Percentiles rank a stretch among this genome's conserved stretches.
phyloP scores from a whole-genome alignment of 2,113 vertebrate genomes.

The Amphilophus citrinellus region DNA sequence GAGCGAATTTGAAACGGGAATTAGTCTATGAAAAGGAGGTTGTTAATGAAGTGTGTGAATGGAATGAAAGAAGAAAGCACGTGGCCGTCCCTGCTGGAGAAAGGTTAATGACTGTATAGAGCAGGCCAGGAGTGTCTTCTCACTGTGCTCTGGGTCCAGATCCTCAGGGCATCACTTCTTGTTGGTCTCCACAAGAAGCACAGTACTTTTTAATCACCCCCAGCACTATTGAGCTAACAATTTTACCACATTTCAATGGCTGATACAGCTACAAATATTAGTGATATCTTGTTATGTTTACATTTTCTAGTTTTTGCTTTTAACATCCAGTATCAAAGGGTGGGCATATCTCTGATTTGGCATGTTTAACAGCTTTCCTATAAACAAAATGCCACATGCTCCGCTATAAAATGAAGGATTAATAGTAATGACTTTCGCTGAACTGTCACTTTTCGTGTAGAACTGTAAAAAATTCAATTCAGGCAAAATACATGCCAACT shows the following conservation, averaged over 20 bases:
- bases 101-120: slow-evolving; percentile 80
- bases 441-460: background rate
- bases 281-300: background rate
- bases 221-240: background rate
- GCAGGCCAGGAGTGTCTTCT: slow-evolving; percentile 65
- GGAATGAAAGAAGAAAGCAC: slow-evolving; percentile 69
- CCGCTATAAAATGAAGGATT: background rate
- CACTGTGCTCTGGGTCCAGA: slow-evolving; percentile 42
- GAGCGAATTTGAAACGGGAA: slow-evolving; percentile 69
- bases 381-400: background rate
- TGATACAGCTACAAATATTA: background rate
- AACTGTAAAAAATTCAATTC: background rate
- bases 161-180: slow-evolving; percentile 45
- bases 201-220: background rate
- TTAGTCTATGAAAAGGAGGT: slow-evolving; percentile 72
- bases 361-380: background rate
- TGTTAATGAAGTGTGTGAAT: slow-evolving; percentile 73
- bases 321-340: background rate
- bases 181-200: slow-evolving; percentile 30
- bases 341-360: background rate
- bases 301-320: background rate
- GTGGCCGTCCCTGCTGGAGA: slow-evolving; percentile 63
- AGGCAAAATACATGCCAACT: background rate
- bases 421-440: background rate
- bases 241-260: slow-evolving; percentile 1